Percentiles rank a stretch among this genome's conserved stretches.
phyloP scores from a whole-genome alignment of 2,888 invertebrate species.

The Heliothis peltigera region DNA sequence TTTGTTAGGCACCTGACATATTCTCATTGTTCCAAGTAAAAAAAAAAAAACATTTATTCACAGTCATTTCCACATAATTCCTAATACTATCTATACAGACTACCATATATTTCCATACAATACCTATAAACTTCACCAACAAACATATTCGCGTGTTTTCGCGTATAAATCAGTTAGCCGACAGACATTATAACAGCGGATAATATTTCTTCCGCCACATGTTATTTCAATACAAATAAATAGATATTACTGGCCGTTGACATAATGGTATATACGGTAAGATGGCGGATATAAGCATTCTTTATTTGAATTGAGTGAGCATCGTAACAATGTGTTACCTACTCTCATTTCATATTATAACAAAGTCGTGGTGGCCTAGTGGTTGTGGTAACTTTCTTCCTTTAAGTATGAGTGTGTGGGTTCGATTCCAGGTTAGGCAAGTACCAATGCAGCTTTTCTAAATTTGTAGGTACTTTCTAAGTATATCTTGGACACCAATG shows the following conservation, averaged over 20 bases:
- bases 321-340: too few relatives aligned
- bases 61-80: constrained; percentile 18
- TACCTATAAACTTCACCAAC: neutral
- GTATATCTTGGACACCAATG: too few relatives aligned
- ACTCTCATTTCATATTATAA: too few relatives aligned
- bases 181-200: constrained; percentile 30
- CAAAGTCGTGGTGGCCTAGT: too few relatives aligned
- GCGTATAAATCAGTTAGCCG: constrained; percentile 37
- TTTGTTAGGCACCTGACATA: too few relatives aligned
- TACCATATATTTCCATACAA: constrained; percentile 32
- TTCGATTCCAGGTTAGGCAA: too few relatives aligned
- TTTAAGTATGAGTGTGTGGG: too few relatives aligned
- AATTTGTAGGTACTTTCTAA: too few relatives aligned
- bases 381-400: too few relatives aligned
- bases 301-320: neutral
- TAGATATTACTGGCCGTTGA: constrained; percentile 27
- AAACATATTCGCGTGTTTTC: constrained; percentile 30
- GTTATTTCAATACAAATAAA: constrained; percentile 54
- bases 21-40: too few relatives aligned
- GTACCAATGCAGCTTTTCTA: too few relatives aligned
- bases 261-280: constrained; percentile 21
- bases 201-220: constrained; percentile 30
- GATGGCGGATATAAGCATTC: constrained; percentile 9
- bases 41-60: neutral
- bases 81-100: constrained; percentile 15